Evolutionary conservation across 2,888 invertebrate species (phyloP).

Genomic region (Hypsopygia costalis): DNA sequence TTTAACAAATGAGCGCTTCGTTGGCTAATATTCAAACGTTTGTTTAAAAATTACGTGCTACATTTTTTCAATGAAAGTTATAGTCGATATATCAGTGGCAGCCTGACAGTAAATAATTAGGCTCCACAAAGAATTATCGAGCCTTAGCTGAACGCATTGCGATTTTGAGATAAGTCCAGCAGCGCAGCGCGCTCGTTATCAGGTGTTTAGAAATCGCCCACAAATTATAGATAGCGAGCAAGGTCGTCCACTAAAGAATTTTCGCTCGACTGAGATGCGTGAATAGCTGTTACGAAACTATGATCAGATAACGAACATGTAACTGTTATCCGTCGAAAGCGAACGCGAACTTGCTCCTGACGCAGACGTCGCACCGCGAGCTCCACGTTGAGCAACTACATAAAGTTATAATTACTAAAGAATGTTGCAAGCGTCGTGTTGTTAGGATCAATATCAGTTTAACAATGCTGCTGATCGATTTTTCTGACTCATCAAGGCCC

Average conservation of each 20-base stretch:
- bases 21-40: conserved; percentile 5
- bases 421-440: conserved; percentile 46
- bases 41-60: conserved; percentile 3
- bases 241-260: conserved; percentile 53
- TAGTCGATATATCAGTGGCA: conserved; percentile 3
- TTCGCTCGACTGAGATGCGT: conserved; percentile 48
- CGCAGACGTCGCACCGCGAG: conserved; percentile 36
- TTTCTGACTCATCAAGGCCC: conserved; percentile 59
- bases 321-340: conserved; percentile 45
- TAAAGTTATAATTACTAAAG: conserved; percentile 58
- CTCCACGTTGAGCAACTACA: conserved; percentile 33
- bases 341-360: conserved; percentile 42
- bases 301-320: conserved; percentile 66
- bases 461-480: conserved; percentile 47
- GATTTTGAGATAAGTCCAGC: conserved; percentile 41
- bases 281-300: conserved; percentile 58
- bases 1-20: conserved; percentile 2
- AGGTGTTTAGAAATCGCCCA: conserved; percentile 44
- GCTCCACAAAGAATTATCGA: background rate
- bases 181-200: conserved; percentile 41
- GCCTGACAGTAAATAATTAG: conserved; percentile 7
- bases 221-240: conserved; percentile 50
- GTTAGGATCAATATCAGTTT: conserved; percentile 57
- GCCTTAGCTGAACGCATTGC: conserved; percentile 31
- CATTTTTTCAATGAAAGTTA: conserved; percentile 4